These are phyloP conservation scores for Felis catus DNA, from an alignment of 2,113 vertebrate genomes.

Conservation along the genomic window F.catus_Fca126_mat1.0 CM031412.1:23101001-23101500, in stretches of 20 bases:
- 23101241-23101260: background rate
- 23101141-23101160: background rate
- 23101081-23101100: background rate
- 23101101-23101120: background rate
- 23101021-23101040: background rate
- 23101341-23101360: background rate
- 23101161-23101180: background rate
- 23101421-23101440: background rate
- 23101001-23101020: background rate
- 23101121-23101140: background rate
- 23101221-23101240: background rate
- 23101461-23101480: background rate
- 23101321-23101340: background rate
- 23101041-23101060: background rate
- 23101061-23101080: background rate
- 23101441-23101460: background rate
- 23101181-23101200: constrained; percentile 32
- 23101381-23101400: background rate
- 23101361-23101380: background rate
- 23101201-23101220: background rate
- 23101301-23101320: background rate
- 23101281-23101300: background rate
- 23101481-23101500: background rate
- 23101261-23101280: background rate
- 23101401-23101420: background rate